Conservation (phyloP, 2,888 invertebrate species). For the Acrobasis repandana region DNA sequence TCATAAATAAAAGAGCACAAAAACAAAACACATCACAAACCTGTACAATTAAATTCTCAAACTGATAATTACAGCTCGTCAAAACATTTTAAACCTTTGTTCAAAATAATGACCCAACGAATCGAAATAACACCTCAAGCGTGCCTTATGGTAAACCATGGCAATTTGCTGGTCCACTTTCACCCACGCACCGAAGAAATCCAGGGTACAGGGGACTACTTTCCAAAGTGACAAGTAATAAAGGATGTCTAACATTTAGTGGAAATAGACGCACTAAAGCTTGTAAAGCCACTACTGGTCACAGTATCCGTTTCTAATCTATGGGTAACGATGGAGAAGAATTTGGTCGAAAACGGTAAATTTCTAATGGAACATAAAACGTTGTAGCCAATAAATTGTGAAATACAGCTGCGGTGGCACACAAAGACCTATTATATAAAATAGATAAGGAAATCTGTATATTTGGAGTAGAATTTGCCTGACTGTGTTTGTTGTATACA, state of each 20-base stretch:
- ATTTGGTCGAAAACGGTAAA: conserved; percentile 3
- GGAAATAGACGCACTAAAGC: conserved; percentile 29
- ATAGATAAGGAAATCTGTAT: neutral
- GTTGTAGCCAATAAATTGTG: neutral
- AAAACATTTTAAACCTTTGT: neutral
- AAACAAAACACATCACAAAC: neutral
- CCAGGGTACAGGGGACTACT: conserved; percentile 35
- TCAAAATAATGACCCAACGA: neutral
- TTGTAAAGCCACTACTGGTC: conserved; percentile 10
- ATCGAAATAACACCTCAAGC: conserved; percentile 11
- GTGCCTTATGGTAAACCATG: conserved; percentile 36
- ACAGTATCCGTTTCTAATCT: conserved; percentile 9
- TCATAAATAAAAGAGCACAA: neutral
- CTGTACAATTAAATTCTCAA: neutral
- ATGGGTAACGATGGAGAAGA: conserved; percentile 1
- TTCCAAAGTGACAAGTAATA: conserved; percentile 40
- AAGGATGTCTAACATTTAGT: conserved; percentile 39
- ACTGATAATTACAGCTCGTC: neutral
- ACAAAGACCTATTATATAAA: neutral
- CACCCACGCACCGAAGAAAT: conserved; percentile 48
- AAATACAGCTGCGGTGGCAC: neutral
- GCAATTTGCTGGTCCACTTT: conserved; percentile 52
- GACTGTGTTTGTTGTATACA: neutral
- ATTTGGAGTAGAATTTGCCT: neutral
- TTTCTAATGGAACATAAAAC: conserved; percentile 9